Conservation (phyloP, 2,113 vertebrate species). For the Gadus chalcogrammus region DNA sequence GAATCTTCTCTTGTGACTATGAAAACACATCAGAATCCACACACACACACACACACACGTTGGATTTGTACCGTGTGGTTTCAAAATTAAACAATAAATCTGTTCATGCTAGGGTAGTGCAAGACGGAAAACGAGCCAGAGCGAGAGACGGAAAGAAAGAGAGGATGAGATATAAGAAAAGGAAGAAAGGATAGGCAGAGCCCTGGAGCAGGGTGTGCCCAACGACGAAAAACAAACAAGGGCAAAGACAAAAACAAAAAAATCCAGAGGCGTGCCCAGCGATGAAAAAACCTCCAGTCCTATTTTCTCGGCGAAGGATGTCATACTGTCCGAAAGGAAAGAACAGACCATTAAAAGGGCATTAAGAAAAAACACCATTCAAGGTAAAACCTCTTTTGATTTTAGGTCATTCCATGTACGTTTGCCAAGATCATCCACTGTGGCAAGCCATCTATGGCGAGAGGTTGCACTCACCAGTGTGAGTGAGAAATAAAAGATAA, state of each 20-base stretch:
- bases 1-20: constrained; percentile 26
- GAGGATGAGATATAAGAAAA: not conserved
- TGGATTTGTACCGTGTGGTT: constrained; percentile 48
- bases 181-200: constrained; percentile 5
- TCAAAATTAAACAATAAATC: constrained; percentile 60
- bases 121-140: constrained; percentile 13
- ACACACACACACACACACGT: not conserved
- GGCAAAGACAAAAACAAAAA: constrained; percentile 8
- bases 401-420: constrained; percentile 3
- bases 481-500: not conserved
- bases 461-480: constrained; percentile 40
- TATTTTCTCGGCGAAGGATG: too few species aligned
- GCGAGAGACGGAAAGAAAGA: not conserved
- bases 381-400: constrained; percentile 41
- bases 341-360: not conserved
- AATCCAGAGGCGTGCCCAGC: too few species aligned
- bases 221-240: not conserved
- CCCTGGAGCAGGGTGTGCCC: constrained; percentile 21
- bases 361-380: not conserved
- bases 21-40: constrained; percentile 19
- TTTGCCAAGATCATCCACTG: constrained; percentile 9
- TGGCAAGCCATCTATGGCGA: constrained; percentile 32
- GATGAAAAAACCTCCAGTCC: too few species aligned
- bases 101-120: constrained; percentile 57
- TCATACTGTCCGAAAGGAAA: not conserved